These are phyloP conservation scores for Lepus oiostolus DNA, from an alignment of 2,797 vertebrate species.

Conservation along the genomic window DNA sequence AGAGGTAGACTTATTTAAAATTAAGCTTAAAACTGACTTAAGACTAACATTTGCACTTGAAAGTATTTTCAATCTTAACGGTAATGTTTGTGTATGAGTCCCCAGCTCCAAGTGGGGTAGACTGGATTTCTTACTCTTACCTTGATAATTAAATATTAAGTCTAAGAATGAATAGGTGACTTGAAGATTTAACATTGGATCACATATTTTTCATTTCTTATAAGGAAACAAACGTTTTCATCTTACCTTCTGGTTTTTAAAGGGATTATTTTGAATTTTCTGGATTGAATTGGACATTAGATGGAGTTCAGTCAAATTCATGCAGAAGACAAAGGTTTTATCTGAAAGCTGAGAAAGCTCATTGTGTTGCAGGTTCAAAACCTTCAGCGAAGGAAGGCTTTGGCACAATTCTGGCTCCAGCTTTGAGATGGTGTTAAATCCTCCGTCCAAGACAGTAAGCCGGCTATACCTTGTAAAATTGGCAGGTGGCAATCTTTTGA, in stretches of 20 bases:
- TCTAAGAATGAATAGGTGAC: not conserved
- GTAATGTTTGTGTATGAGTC: not conserved
- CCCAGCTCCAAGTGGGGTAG: too few relatives aligned
- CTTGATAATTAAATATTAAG: not conserved
- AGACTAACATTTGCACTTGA: conserved; percentile 12
- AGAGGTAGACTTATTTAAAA: not conserved
- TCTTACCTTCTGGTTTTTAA: conserved; percentile 89
- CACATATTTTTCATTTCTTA: not conserved
- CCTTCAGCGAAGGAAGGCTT: conserved; percentile 88
- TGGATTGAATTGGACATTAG: conserved; percentile 93
- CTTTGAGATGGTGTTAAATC: conserved; percentile 92
- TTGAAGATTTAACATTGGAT: conserved; percentile 28
- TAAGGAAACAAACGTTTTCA: not conserved
- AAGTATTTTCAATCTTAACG: not conserved
- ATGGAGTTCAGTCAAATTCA: conserved; percentile 88
- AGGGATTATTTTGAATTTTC: conserved; percentile 90
- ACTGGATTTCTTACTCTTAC: not conserved
- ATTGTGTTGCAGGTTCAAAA: conserved; percentile 93
- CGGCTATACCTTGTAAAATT: conserved; percentile 90
- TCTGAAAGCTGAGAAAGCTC: conserved; percentile 89
- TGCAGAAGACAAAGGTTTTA: conserved; percentile 90
- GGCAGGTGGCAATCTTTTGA: conserved; percentile 86
- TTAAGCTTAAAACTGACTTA: not conserved
- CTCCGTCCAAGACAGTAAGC: conserved; percentile 89
- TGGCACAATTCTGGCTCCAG: conserved; percentile 91